Evolutionary conservation across 1,140 invertebrate genomes (phyloP).

Genomic region (Artemia franciscana): DNA sequence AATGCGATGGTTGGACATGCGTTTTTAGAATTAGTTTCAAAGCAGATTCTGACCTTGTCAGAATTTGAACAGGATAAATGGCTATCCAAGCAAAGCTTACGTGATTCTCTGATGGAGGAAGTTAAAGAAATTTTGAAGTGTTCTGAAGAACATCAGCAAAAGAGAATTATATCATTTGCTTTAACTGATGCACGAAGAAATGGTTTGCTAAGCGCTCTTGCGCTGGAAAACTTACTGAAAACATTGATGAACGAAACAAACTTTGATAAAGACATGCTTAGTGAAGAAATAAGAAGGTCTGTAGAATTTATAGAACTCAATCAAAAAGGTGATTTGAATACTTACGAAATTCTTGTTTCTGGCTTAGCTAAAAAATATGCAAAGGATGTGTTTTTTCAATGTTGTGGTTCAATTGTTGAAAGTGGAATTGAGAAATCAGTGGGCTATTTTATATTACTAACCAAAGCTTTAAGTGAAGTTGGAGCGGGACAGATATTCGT

Average conservation of each 20-base stretch:
- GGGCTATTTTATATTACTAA: no score
- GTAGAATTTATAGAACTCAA: neutral
- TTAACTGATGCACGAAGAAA: neutral
- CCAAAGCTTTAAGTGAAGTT: no score
- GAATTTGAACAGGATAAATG: neutral
- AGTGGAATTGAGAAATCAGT: neutral
- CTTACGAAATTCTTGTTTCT: neutral
- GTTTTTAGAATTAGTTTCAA: neutral
- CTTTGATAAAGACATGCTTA: neutral
- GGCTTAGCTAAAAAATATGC: neutral
- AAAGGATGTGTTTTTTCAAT: neutral
- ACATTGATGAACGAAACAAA: no score
- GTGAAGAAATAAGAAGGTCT: neutral
- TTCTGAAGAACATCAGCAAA: neutral
- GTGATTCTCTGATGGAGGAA: neutral
- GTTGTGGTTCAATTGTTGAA: neutral
- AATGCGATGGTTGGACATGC: neutral
- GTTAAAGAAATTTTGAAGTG: neutral
- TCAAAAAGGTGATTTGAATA: neutral
- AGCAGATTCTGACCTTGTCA: neutral
- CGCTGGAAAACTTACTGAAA: neutral
- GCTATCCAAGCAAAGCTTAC: neutral
- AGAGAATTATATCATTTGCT: neutral
- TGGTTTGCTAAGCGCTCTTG: neutral
- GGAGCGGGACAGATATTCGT: no score